These are phyloP conservation scores for Apodemus agrarius DNA, from an alignment of 2,797 vertebrate species.

Conservation along the genomic window DNA sequence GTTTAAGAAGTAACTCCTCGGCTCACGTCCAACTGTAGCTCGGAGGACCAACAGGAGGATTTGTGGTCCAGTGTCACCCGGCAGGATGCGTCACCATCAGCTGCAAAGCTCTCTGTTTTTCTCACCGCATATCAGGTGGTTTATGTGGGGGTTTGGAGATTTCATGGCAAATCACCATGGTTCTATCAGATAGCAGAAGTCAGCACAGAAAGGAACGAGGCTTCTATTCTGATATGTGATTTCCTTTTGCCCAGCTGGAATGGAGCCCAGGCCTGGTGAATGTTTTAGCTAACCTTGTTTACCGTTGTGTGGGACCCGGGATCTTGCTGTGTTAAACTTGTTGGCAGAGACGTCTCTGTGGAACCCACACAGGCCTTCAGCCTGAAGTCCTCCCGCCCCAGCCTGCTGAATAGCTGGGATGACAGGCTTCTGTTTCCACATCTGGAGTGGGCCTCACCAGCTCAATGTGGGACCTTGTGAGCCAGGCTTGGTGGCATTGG, in stretches of 20 bases:
- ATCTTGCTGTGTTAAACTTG: not conserved
- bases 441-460: too few species aligned
- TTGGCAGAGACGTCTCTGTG: not conserved
- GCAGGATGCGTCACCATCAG: too few species aligned
- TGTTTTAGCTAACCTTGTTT: not conserved
- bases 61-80: too few species aligned
- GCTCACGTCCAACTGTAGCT: too few species aligned
- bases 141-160: too few species aligned
- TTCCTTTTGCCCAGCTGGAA: not conserved
- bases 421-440: not conserved
- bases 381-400: not conserved
- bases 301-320: too few species aligned
- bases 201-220: not conserved
- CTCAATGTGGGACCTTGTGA: not conserved
- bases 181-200: not conserved
- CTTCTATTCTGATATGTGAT: not conserved
- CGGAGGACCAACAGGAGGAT: not conserved
- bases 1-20: not conserved
- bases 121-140: not conserved
- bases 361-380: not conserved
- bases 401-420: not conserved
- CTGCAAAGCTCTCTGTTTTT: not conserved
- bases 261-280: not conserved
- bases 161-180: not conserved
- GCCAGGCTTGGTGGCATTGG: not conserved